Conservation (phyloP, 2,888 invertebrate species). For the Nycteola revayana region DNA sequence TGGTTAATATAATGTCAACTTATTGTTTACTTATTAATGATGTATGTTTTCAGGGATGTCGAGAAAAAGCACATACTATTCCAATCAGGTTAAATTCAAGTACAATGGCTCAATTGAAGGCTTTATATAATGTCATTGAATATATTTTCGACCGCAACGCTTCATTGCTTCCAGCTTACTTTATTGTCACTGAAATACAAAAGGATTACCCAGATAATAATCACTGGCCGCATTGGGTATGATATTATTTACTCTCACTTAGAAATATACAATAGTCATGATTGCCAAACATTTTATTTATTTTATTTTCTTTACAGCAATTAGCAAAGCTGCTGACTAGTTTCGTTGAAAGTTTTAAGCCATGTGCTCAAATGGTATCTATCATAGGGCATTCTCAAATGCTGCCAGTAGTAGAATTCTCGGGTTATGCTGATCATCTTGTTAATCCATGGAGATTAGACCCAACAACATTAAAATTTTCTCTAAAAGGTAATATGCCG, state of each 20-base stretch:
- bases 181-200: constrained; percentile 96
- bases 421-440: constrained; percentile 93
- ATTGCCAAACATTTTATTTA: too few species aligned
- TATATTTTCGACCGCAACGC: constrained; percentile 96
- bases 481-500: constrained; percentile 88
- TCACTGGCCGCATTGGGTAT: constrained; percentile 96
- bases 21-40: constrained; percentile 1
- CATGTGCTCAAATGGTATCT: constrained; percentile 97
- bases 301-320: constrained; percentile 82
- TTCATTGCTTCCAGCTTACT: constrained; percentile 95
- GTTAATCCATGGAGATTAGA: constrained; percentile 97
- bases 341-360: constrained; percentile 96
- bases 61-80: constrained; percentile 93
- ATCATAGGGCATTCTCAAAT: constrained; percentile 94
- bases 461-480: constrained; percentile 87
- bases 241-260: too few species aligned
- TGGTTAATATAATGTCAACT: not conserved
- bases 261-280: too few species aligned
- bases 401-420: constrained; percentile 96
- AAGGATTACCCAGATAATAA: constrained; percentile 91
- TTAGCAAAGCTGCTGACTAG: constrained; percentile 91
- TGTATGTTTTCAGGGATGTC: constrained; percentile 84
- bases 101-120: constrained; percentile 90
- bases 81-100: constrained; percentile 90
- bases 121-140: constrained; percentile 90